These are phyloP conservation scores for Cyprinodon variegatus DNA, from an alignment of 2,113 vertebrate genomes.

Conservation along the genomic window DNA sequence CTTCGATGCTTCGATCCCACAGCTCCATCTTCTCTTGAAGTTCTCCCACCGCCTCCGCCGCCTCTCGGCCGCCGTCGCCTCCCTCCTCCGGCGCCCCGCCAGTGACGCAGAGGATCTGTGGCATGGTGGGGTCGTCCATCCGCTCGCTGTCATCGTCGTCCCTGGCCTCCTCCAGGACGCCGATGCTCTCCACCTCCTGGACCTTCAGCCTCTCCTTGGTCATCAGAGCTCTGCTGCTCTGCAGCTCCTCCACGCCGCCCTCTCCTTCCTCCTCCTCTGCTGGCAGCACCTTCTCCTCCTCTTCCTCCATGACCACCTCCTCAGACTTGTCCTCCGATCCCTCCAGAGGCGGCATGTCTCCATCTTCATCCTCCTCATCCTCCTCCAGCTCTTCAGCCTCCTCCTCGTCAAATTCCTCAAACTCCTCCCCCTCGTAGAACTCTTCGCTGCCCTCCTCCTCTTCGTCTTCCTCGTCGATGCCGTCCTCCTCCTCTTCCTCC, in stretches of 20 bases:
- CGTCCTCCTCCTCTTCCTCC: slow-evolving; percentile 71
- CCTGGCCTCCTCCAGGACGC: slow-evolving; percentile 66
- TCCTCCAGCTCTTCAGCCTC: slow-evolving; percentile 67
- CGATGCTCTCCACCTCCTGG: slow-evolving; percentile 76
- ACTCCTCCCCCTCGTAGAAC: slow-evolving; percentile 69
- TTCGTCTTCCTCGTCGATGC: slow-evolving; percentile 79
- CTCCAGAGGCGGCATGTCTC: slow-evolving; percentile 72
- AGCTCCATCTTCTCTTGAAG: slow-evolving; percentile 48
- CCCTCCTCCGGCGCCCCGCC: slow-evolving; percentile 67
- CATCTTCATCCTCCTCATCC: slow-evolving; percentile 66
- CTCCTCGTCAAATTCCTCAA: slow-evolving; percentile 71
- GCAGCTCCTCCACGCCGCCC: slow-evolving; percentile 78
- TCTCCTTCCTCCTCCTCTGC: slow-evolving; percentile 41
- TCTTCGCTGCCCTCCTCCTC: slow-evolving; percentile 83
- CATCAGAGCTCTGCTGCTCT: slow-evolving; percentile 59
- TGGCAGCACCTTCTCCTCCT: slow-evolving; percentile 8
- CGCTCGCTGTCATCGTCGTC: slow-evolving; percentile 61
- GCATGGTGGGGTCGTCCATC: slow-evolving; percentile 75
- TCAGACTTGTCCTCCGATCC: slow-evolving; percentile 62
- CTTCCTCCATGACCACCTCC: slow-evolving; percentile 50
- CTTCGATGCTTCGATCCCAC: slow-evolving; percentile 41
- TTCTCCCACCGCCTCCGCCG: slow-evolving; percentile 8
- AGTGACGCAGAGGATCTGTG: slow-evolving; percentile 75
- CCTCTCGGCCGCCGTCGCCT: slow-evolving; percentile 54
- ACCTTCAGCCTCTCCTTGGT: slow-evolving; percentile 61